These are phyloP conservation scores for Zaprionus camerounensis DNA, from an alignment of 1,140 invertebrate species.

Conservation along the genomic window DNA sequence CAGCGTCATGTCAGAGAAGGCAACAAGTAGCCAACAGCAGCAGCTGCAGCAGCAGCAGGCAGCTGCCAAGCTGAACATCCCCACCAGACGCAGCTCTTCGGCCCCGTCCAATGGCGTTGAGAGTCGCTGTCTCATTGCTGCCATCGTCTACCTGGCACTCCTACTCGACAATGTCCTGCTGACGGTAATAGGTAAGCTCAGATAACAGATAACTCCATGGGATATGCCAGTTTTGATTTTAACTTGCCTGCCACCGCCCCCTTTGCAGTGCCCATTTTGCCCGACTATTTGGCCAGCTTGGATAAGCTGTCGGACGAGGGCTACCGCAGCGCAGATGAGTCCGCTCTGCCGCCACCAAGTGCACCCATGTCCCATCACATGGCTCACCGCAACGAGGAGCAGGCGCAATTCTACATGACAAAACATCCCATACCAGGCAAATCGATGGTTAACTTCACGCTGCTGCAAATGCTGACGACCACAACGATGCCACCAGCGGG, in stretches of 20 bases:
- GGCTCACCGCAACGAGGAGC: slow-evolving; percentile 38
- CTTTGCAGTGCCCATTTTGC: slow-evolving; percentile 91
- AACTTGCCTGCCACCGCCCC: not conserved
- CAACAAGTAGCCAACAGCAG: slow-evolving; percentile 41
- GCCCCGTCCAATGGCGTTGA: slow-evolving; percentile 48
- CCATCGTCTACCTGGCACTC: slow-evolving; percentile 88
- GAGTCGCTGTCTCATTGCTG: slow-evolving; percentile 84
- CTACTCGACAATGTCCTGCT: slow-evolving; percentile 91
- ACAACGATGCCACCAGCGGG: slow-evolving; percentile 18
- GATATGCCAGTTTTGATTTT: not conserved
- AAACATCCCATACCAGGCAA: slow-evolving; percentile 85
- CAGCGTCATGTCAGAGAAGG: slow-evolving; percentile 53
- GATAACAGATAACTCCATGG: slow-evolving; percentile 6
- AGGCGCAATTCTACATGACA: slow-evolving; percentile 63
- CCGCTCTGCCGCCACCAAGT: slow-evolving; percentile 18
- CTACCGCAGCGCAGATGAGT: slow-evolving; percentile 1
- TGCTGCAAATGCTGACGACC: slow-evolving; percentile 56
- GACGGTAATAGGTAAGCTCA: slow-evolving; percentile 90
- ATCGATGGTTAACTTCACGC: slow-evolving; percentile 82
- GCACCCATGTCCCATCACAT: slow-evolving; percentile 39
- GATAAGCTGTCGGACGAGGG: slow-evolving; percentile 71
- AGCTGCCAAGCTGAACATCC: slow-evolving; percentile 58
- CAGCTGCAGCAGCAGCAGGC: slow-evolving; percentile 37
- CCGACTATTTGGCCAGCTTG: slow-evolving; percentile 90
- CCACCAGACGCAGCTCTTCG: slow-evolving; percentile 56